Percentiles rank a stretch among this genome's conserved stretches.
Conservation (phyloP, 1,140 invertebrate genomes). For the Drosophila ogumai region DNA sequence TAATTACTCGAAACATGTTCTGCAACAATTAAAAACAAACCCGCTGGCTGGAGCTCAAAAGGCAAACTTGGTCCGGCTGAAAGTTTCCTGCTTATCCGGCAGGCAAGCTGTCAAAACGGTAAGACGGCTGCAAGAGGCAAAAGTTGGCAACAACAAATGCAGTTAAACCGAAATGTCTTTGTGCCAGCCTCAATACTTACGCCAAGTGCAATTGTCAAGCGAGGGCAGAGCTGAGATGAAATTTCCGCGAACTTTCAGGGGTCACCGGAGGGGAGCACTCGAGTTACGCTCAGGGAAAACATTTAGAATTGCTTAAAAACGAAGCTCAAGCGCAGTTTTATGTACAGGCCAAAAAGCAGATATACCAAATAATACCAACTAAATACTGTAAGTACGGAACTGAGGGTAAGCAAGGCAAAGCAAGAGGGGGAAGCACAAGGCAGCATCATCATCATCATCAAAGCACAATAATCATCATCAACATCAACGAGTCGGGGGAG, state of each 20-base stretch:
- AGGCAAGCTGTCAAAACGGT: conserved; percentile 35
- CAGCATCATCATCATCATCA: conserved; percentile 46
- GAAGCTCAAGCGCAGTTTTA: conserved; percentile 52
- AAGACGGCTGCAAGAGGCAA: conserved; percentile 25
- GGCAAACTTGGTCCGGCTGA: conserved; percentile 30
- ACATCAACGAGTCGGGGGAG: conserved; percentile 41
- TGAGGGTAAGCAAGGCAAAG: conserved; percentile 39
- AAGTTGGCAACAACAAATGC: conserved; percentile 54
- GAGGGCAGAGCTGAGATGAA: conserved; percentile 9
- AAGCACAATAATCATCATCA: conserved; percentile 55
- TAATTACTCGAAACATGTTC: conserved; percentile 54
- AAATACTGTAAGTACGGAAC: conserved; percentile 33
- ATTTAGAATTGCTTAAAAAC: conserved; percentile 41
- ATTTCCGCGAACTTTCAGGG: conserved; percentile 11
- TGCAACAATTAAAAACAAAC: conserved; percentile 22
- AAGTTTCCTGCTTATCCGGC: conserved; percentile 39
- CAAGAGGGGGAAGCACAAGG: conserved; percentile 42
- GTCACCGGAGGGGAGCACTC: conserved; percentile 12
- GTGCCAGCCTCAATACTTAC: conserved; percentile 42
- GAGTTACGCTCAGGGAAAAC: conserved; percentile 29
- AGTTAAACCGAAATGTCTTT: conserved; percentile 44
- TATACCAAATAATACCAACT: conserved; percentile 42
- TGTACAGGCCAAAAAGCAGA: conserved; percentile 51
- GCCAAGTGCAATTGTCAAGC: conserved; percentile 28
- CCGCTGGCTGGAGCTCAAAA: conserved; percentile 11